Evolutionary conservation across 2,113 vertebrate species (phyloP).

Genomic region (Asarcornis scutulata): DNA sequence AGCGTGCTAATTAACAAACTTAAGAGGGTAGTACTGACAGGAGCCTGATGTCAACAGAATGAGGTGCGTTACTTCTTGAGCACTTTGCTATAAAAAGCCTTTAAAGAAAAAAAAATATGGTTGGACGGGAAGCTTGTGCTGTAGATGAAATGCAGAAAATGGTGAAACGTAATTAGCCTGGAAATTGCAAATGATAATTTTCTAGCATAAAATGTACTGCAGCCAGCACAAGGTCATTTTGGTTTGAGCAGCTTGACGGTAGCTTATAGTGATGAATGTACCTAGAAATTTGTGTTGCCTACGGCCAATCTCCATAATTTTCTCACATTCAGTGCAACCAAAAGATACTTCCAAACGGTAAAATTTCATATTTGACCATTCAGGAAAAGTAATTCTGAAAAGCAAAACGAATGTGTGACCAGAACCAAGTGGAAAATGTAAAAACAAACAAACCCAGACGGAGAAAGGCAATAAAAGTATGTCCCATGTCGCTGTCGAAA

Average conservation of each 20-base stretch:
- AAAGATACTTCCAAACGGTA: not conserved
- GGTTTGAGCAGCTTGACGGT: not conserved
- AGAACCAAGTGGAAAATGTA: not conserved
- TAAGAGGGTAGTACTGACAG: not conserved
- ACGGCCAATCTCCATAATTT: not conserved
- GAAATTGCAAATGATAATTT: not conserved
- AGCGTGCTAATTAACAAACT: not conserved
- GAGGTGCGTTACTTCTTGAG: not conserved
- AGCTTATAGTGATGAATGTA: not conserved
- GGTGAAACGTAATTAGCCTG: not conserved
- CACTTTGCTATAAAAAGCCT: not conserved
- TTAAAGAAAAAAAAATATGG: not conserved
- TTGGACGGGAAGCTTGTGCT: not conserved
- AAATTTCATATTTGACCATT: not conserved
- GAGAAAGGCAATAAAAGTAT: not conserved
- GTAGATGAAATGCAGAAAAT: not conserved
- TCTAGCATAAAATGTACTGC: not conserved
- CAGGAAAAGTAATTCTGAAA: not conserved
- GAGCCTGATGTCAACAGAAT: not conserved
- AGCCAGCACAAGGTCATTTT: not conserved
- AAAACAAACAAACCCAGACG: not conserved
- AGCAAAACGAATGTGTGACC: not conserved
- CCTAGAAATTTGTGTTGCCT: not conserved
- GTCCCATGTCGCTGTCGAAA: not conserved
- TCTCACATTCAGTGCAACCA: not conserved